Conservation (phyloP, 1,140 invertebrate species). For the Eulimnadia texana region DNA sequence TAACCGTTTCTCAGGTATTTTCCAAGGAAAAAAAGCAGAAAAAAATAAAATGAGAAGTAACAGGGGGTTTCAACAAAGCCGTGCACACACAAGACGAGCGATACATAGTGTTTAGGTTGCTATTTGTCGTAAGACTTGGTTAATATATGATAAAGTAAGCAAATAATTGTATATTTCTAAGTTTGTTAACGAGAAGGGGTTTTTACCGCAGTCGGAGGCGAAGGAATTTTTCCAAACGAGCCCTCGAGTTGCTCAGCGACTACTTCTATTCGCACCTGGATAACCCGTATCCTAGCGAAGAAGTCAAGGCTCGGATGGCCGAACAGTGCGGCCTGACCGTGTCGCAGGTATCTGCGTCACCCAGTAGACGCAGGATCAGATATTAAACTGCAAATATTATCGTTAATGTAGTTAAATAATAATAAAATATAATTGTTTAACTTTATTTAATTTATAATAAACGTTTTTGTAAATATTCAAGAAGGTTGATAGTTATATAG, state of each 20-base stretch:
- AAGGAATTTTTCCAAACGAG: constrained; percentile 52
- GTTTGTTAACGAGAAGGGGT: too few relatives aligned
- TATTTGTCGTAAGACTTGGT: too few relatives aligned
- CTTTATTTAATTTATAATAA: too few relatives aligned
- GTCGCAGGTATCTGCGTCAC: constrained; percentile 39
- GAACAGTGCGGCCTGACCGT: constrained; percentile 49
- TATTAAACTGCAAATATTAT: too few relatives aligned
- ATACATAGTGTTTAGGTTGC: too few relatives aligned
- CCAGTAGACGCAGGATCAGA: too few relatives aligned
- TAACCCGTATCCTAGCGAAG: constrained; percentile 51
- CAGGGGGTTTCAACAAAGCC: neutral
- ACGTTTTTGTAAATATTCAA: too few relatives aligned
- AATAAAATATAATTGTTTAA: too few relatives aligned
- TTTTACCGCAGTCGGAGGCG: constrained; percentile 40
- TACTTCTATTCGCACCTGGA: constrained; percentile 50
- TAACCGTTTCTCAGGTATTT: constrained; percentile 83
- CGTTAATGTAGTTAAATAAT: too few relatives aligned
- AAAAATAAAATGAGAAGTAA: neutral
- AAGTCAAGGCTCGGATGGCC: constrained; percentile 50
- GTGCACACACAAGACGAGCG: constrained; percentile 12
- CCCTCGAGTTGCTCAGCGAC: constrained; percentile 50
- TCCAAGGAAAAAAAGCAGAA: neutral
- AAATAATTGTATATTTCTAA: too few relatives aligned
- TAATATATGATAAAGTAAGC: too few relatives aligned
- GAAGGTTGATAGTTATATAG: too few relatives aligned